Base-by-base conservation (phyloP, 1,140 invertebrate species). In the Drosophila tsacasi region DNA sequence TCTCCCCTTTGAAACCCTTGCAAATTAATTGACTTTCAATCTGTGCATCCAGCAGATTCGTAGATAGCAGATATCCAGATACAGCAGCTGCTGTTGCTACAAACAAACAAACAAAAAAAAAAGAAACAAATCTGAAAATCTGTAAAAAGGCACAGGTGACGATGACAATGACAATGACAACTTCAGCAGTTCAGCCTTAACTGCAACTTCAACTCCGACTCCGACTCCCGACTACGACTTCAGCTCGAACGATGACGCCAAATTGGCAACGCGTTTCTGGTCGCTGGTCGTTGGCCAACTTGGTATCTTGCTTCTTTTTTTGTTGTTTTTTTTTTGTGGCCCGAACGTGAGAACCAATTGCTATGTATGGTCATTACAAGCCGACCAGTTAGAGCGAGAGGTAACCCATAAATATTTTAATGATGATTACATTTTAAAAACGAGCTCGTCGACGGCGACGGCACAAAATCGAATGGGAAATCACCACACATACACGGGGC, bases 401-500 rank as follows among this genome's bases (percentile, higher is more conserved):
- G 71, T 76, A 69, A 72, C 57, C 82, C 86, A 90, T 90, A 90
- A 90, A 90, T 90, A 90, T 90, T 90, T 90, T 91, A 90, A 90
- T 90, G 85, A 90, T 90, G 85, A 90, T 90, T 90, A 90, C 85
- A 91, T 90, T 90, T 90, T 85, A 85, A 90, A 90, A 90, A 82
- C 81, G 71, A 72, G 67, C 25, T 37, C 17, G 21, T 9, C 25
- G 17, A 42, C 44, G 30, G 58, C 64, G 25, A 42, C 46, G 27
- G 59, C 65, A 58, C 58, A 60, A 90, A 76, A 89, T 85, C 81
- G 78, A 89, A 85, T 78, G 68, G 63, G 69, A 83, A 84, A 89
- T 89, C 84, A 89, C 81, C 42, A 12, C 39, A 40, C 15, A 40
- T 0, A 37, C 12, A 9, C 15, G 5, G 83, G 64, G 49, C 30